Percentiles rank a stretch among this genome's conserved stretches.
Evolutionary conservation across 2,113 vertebrate species (phyloP).

Genomic region (Perca flavescens): DNA sequence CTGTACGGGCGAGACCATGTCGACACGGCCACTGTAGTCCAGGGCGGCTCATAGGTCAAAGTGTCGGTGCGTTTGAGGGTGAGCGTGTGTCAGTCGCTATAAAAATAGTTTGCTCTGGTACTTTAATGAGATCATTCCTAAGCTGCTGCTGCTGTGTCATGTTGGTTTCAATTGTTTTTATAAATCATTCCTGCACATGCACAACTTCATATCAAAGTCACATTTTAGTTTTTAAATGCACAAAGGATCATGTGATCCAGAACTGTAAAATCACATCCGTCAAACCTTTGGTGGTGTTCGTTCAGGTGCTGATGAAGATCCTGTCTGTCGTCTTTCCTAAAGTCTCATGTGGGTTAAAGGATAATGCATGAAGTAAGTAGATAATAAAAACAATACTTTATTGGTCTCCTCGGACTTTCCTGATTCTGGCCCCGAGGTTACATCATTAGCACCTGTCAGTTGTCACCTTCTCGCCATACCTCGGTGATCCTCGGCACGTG

Average conservation of each 20-base stretch:
- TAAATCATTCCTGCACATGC: slow-evolving; percentile 11
- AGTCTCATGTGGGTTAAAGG: background rate
- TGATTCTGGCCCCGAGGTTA: slow-evolving; percentile 54
- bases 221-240: background rate
- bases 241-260: background rate
- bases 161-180: slow-evolving; percentile 63
- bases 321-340: background rate
- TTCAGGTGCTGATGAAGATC: slow-evolving; percentile 5
- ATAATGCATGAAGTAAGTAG: slow-evolving; percentile 5
- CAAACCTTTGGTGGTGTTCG: background rate
- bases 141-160: slow-evolving; percentile 44
- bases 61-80: slow-evolving; percentile 62
- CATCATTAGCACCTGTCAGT: slow-evolving; percentile 78
- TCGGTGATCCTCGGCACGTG: slow-evolving; percentile 67
- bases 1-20: slow-evolving; percentile 73
- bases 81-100: slow-evolving; percentile 64
- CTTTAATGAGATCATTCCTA: slow-evolving; percentile 71
- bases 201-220: background rate
- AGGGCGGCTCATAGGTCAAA: slow-evolving; percentile 74
- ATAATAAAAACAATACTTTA: slow-evolving; percentile 20
- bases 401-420: slow-evolving; percentile 57
- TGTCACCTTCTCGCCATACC: slow-evolving; percentile 77
- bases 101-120: slow-evolving; percentile 75
- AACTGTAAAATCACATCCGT: background rate
- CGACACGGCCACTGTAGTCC: slow-evolving; percentile 67